Evolutionary conservation across 2,797 vertebrate species (phyloP), one percentile per base, ranked within the genome.

Genomic region (Salmo trutta): DNA sequence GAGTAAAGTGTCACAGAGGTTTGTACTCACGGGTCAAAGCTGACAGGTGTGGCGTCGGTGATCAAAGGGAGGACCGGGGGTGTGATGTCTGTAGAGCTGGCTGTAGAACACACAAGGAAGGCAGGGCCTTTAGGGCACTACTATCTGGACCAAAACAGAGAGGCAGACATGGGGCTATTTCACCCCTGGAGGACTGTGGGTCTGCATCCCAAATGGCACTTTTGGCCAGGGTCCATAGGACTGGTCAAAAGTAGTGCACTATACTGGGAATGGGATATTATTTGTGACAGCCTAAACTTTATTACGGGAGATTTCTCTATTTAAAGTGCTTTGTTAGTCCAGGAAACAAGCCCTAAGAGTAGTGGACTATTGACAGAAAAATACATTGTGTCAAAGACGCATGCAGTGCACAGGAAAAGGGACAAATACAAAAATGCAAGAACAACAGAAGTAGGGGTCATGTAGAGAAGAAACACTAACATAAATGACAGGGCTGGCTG

Each of bases 21-120:
- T 16, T 6, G 69, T 79, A 95, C 97, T 96, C 90, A 98, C 97
- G 97, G 97, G 84, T 98, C 96, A 15, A 98, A 96, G 94, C 96
- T 96, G 83, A 96, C 96, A 0, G 96, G 96, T 3, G 96, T 95
- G 77, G 93, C 95, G 74, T 98, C 97, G 0, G 93, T 88, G 81
- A 96, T 95, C 73, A 96, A 88, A 0, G 96, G 93, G 64, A 98
- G 94, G 82, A 96, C 90, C 0, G 96, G 97, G 6, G 97, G 96
- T 0, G 96, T 96, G 78, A 96, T 93, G 53, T 98, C 97, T 47
- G 41, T 47, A 14, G 67, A 88, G 70, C 96, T 97, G 62, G 94
- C 97, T 98, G 85, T 29, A 92, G 84, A 75, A 84, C 1, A 74
- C 27, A 78, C 41, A 76, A 24, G 3, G 36, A 21, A 74, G 1